Percentiles rank a stretch among this genome's conserved stretches.
These are phyloP conservation scores for Stegostoma tigrinum DNA, from an alignment of 2,113 vertebrate genomes.

Conservation along the genomic window DNA sequence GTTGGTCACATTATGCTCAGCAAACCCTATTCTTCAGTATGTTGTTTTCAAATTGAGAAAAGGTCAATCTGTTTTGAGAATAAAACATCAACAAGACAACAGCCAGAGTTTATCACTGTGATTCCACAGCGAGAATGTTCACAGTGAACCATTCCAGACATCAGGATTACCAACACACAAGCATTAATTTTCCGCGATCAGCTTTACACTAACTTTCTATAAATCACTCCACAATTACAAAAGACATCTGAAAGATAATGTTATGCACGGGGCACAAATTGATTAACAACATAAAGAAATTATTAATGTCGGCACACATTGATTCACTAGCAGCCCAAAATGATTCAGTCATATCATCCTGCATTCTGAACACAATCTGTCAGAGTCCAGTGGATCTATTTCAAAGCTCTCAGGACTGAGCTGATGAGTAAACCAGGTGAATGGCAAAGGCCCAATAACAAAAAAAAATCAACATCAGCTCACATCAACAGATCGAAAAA, in stretches of 20 bases:
- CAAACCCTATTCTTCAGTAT: background rate
- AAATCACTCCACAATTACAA: background rate
- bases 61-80: background rate
- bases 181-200: background rate
- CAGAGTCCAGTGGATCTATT: background rate
- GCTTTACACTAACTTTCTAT: background rate
- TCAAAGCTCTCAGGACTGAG: background rate
- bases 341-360: background rate
- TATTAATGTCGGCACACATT: background rate
- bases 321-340: background rate
- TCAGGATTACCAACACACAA: background rate
- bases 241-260: background rate
- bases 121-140: background rate
- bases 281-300: background rate
- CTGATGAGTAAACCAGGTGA: slow-evolving; percentile 24
- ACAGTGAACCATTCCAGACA: background rate
- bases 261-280: background rate
- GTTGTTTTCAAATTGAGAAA: background rate
- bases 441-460: background rate
- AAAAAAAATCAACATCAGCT: background rate
- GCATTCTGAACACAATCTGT: background rate
- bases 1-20: background rate
- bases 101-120: background rate
- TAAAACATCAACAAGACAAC: background rate
- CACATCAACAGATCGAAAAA: background rate